Evolutionary conservation across 2,888 invertebrate genomes (phyloP), one percentile per base, ranked within the genome.

Genomic region (Drosophila greeni): DNA sequence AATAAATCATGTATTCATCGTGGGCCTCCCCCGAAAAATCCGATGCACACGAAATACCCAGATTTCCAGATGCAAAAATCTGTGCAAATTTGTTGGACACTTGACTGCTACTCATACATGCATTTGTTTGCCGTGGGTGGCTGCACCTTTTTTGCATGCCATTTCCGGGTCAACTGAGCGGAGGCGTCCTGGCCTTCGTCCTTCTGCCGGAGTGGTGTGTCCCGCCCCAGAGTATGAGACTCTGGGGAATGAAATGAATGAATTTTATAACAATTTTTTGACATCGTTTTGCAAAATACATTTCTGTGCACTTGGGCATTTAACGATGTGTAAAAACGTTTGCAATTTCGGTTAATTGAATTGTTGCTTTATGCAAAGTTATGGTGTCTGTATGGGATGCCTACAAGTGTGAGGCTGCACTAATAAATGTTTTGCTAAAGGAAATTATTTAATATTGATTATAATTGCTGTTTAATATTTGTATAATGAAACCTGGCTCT

Each of bases 281-380:
- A 56, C 51, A 52, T 48, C 43, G 42, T 66, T 33, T 66, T 40
- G 40, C 29, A 23, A 39, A 48, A 66, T 33, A 45, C 58, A 66
- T 34, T 69, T 59, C 48, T 72, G 65, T 66, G 56, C 64, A 67
- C 69, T 75, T 74, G 66, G 57, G 59, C 66, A 76, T 76, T 81
- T 58, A 71, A 66, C 72, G 69, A 74, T 72, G 70, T 72, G 74
- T 83, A 72, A 77, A 83, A 81, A 60, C 67, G 70, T 69, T 75
- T 75, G 68, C 69, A 72, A 54, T 77, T 75, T 77, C 43, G 23
- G 57, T 66, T 77, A 81, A 77, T 82, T 82, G 74, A 82, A 76
- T 68, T 71, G 69, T 55, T 60, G 51, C 60, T 43, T 60, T 68
- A 64, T 47, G 53, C 64, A 74, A 68, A 62, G 68, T 72, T 33